phyloP scores from a whole-genome alignment of 2,888 invertebrate genomes.

The Eupithecia subumbrata region DNA sequence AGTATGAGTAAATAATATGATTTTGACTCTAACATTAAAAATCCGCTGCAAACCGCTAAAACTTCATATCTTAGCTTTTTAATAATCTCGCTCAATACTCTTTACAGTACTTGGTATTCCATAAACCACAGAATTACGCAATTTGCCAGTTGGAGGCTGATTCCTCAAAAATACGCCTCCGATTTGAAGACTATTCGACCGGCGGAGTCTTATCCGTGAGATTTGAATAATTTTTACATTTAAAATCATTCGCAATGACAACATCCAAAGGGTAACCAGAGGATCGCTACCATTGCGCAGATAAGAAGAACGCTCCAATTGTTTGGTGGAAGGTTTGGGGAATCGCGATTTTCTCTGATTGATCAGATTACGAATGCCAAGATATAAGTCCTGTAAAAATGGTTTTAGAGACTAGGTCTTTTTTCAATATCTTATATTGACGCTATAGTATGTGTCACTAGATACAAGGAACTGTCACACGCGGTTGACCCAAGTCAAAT shows the following conservation, averaged over 20 bases:
- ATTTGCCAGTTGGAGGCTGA: conserved; percentile 49
- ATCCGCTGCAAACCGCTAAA: neutral
- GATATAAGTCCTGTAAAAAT: neutral
- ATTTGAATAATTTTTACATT: conserved; percentile 85
- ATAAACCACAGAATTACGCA: conserved; percentile 37
- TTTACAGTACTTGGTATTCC: conserved; percentile 15
- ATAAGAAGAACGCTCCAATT: conserved; percentile 74
- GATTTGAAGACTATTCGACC: conserved; percentile 74
- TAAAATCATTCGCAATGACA: conserved; percentile 83
- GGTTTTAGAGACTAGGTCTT: neutral
- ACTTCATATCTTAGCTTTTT: neutral
- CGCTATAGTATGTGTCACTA: neutral
- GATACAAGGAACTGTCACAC: too few species aligned
- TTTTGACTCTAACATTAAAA: neutral
- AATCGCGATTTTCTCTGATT: conserved; percentile 12
- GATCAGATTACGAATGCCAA: neutral
- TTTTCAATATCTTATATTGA: neutral
- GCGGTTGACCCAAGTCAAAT: too few species aligned
- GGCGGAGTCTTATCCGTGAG: conserved; percentile 70
- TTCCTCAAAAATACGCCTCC: conserved; percentile 70
- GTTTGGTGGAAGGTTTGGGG: conserved; percentile 42
- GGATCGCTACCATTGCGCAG: conserved; percentile 81
- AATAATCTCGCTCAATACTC: neutral
- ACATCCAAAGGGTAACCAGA: conserved; percentile 83
- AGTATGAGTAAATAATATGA: neutral